phyloP scores from a whole-genome alignment of 1,140 invertebrate genomes.

The Bombus ignitus region DNA sequence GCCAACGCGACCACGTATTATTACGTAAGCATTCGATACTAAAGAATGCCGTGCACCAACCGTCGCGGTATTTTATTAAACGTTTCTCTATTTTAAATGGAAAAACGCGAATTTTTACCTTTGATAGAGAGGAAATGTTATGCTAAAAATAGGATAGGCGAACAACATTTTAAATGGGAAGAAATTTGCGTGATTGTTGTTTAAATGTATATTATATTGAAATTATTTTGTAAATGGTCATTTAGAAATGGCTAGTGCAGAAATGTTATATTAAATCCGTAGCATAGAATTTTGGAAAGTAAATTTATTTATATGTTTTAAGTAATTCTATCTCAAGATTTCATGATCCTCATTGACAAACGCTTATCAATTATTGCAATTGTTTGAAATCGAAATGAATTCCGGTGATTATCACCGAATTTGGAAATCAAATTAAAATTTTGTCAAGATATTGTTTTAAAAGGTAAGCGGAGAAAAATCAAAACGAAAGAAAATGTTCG shows the following conservation, averaged over 20 bases:
- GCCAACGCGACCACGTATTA: conserved; percentile 55
- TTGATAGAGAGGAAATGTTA: neutral
- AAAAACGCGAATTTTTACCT: neutral
- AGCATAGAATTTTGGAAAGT: neutral
- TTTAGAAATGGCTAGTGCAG: neutral
- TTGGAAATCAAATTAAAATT: neutral
- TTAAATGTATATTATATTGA: neutral
- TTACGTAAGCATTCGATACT: conserved; percentile 53
- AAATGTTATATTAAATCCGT: neutral
- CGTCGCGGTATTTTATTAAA: conserved; percentile 17
- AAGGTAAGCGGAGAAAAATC: neutral
- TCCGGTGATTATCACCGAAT: neutral
- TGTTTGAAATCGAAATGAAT: neutral
- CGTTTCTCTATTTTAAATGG: neutral
- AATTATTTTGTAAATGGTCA: neutral
- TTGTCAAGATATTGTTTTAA: neutral
- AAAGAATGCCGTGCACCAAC: conserved; percentile 12
- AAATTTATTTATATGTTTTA: neutral
- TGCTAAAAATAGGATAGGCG: neutral
- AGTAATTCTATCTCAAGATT: neutral
- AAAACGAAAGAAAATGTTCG: no score
- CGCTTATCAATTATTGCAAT: neutral
- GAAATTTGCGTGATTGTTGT: neutral
- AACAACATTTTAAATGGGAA: neutral
- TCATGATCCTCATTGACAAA: neutral